Conservation (phyloP, 2,797 vertebrate species). For the Odontamblyopus lacepedii region DNA sequence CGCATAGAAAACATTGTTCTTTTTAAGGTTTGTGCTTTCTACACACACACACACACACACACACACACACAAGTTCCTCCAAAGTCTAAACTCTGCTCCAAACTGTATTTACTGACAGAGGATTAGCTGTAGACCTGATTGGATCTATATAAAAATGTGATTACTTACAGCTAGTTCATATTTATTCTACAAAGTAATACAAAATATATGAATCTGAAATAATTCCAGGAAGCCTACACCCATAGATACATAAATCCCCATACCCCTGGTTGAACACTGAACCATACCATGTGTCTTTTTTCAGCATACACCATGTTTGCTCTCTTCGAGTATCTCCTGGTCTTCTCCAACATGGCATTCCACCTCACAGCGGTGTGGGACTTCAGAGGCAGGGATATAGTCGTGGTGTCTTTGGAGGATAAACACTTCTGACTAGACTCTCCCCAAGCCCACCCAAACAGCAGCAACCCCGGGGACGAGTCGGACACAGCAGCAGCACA, state of each 20-base stretch:
- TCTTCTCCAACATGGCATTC: slow-evolving; percentile 95
- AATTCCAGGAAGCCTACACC: neutral
- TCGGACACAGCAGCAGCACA: slow-evolving; percentile 18
- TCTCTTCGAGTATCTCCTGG: slow-evolving; percentile 90
- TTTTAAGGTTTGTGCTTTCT: too few relatives aligned
- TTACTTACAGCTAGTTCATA: neutral
- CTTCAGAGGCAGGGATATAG: slow-evolving; percentile 87
- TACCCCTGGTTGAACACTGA: neutral
- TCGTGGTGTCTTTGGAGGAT: slow-evolving; percentile 84
- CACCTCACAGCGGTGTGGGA: slow-evolving; percentile 94
- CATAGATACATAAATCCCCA: too few relatives aligned
- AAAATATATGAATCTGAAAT: neutral
- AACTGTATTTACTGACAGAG: too few relatives aligned
- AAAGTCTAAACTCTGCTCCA: too few relatives aligned
- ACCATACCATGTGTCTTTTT: slow-evolving; percentile 8
- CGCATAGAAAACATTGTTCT: too few relatives aligned
- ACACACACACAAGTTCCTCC: too few relatives aligned
- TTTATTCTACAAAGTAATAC: neutral
- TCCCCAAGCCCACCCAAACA: slow-evolving; percentile 12
- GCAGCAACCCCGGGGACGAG: slow-evolving; percentile 19
- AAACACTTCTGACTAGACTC: slow-evolving; percentile 82
- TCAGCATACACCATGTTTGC: slow-evolving; percentile 90
- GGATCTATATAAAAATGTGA: too few relatives aligned
- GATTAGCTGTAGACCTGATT: too few relatives aligned
- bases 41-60: too few relatives aligned